Evolutionary conservation across 1,140 invertebrate genomes (phyloP).

Genomic region (Hormaphis cornu): DNA sequence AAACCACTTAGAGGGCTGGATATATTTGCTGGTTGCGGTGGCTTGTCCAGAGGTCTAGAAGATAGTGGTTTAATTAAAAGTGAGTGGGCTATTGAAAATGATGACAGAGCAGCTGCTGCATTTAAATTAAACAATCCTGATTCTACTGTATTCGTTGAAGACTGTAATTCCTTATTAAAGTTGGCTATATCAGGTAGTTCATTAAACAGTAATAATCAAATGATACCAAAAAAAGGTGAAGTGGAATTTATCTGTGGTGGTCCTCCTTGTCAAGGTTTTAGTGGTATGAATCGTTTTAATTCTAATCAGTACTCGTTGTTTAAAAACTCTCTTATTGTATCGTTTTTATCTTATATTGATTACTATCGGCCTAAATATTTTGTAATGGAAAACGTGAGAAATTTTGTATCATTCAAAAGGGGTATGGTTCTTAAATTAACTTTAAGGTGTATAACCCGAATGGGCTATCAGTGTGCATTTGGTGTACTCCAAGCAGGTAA

Average conservation of each 20-base stretch:
- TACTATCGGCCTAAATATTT: constrained; percentile 77
- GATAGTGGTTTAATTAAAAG: constrained; percentile 58
- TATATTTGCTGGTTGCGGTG: constrained; percentile 81
- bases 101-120: constrained; percentile 66
- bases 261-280: constrained; percentile 87
- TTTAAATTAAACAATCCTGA: constrained; percentile 68
- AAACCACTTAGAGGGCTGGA: constrained; percentile 59
- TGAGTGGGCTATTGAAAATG: constrained; percentile 73
- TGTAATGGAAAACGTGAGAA: constrained; percentile 77
- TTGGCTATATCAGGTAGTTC: constrained; percentile 56
- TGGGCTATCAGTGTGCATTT: constrained; percentile 84
- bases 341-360: constrained; percentile 75
- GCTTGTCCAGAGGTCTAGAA: constrained; percentile 63
- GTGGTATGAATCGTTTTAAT: constrained; percentile 82
- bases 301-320: constrained; percentile 76
- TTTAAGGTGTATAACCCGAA: constrained; percentile 61
- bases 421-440: constrained; percentile 75
- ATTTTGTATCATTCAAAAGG: constrained; percentile 71
- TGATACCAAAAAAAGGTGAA: constrained; percentile 64
- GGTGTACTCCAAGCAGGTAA: constrained; percentile 79
- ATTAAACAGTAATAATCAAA: constrained; percentile 49
- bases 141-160: constrained; percentile 65
- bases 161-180: constrained; percentile 66
- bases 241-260: constrained; percentile 78
- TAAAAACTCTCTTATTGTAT: constrained; percentile 76